phyloP scores from a whole-genome alignment of 2,797 vertebrate species.

The Garrulus glandarius region DNA sequence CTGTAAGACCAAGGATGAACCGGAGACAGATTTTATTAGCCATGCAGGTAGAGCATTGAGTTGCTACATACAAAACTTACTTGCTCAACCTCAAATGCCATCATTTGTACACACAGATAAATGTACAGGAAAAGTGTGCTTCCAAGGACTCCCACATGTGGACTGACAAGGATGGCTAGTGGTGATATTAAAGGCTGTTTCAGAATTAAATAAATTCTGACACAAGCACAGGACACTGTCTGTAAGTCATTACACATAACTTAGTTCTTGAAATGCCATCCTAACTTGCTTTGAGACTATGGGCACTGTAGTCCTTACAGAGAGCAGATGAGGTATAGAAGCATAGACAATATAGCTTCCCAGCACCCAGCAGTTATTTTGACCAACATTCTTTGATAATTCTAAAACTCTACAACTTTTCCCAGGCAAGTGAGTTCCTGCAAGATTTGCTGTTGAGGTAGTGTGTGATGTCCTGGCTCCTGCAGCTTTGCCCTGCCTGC shows the following conservation, averaged over 20 bases:
- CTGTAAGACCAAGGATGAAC: neutral
- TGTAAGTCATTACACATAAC: neutral
- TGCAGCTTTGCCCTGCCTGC: neutral
- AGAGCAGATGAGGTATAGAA: neutral
- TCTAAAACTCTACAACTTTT: neutral
- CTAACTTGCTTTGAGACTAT: neutral
- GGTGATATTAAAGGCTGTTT: neutral
- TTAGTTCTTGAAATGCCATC: neutral
- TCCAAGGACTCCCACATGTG: rapidly evolving
- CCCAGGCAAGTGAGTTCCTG: neutral
- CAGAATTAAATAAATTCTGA: neutral
- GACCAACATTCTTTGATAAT: neutral
- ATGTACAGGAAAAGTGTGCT: rapidly evolving
- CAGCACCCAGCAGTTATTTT: neutral
- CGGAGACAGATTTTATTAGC: neutral
- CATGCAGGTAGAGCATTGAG: neutral
- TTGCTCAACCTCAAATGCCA: neutral
- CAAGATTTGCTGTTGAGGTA: neutral
- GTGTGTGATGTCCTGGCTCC: neutral
- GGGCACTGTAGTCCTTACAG: neutral
- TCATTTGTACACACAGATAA: neutral
- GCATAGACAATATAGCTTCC: neutral
- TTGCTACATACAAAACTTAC: neutral
- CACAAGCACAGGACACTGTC: neutral
- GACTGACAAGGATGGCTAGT: neutral